phyloP scores from a whole-genome alignment of 2,888 invertebrate species.

The Acheta domesticus region DNA sequence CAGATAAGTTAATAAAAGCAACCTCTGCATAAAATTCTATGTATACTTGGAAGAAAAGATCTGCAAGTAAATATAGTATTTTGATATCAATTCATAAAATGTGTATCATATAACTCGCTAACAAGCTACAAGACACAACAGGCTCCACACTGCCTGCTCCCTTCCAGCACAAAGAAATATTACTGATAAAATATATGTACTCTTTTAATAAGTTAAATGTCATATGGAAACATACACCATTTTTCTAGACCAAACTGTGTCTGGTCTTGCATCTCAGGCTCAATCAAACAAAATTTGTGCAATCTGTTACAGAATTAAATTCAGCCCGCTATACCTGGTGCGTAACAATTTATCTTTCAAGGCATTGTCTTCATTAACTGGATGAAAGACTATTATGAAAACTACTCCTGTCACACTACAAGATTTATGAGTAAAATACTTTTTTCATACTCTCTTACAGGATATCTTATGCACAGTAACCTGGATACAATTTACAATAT shows the following conservation, averaged over 20 bases:
- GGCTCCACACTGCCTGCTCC: background rate
- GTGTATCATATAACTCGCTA: too few species aligned
- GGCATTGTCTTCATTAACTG: background rate
- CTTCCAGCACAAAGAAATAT: background rate
- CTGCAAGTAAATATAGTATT: background rate
- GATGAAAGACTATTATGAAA: background rate
- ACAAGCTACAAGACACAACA: background rate
- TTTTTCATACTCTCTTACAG: background rate
- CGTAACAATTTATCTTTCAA: background rate
- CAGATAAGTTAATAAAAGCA: background rate
- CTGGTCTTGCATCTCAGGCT: background rate
- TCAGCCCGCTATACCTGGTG: background rate
- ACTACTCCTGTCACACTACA: background rate
- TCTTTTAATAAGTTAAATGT: background rate
- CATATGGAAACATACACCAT: background rate
- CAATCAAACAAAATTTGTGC: background rate
- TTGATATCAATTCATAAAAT: background rate
- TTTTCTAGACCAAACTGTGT: too few species aligned
- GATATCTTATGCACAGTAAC: background rate
- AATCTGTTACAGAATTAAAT: background rate
- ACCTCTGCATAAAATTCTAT: too few species aligned
- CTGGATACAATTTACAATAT: constrained; percentile 1
- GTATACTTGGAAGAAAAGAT: too few species aligned
- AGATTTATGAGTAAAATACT: background rate
- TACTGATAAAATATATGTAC: background rate